These are phyloP conservation scores for Ctenochaetus hawaiiensis DNA, from an alignment of 2,797 vertebrate species.

Conservation along the genomic window DNA sequence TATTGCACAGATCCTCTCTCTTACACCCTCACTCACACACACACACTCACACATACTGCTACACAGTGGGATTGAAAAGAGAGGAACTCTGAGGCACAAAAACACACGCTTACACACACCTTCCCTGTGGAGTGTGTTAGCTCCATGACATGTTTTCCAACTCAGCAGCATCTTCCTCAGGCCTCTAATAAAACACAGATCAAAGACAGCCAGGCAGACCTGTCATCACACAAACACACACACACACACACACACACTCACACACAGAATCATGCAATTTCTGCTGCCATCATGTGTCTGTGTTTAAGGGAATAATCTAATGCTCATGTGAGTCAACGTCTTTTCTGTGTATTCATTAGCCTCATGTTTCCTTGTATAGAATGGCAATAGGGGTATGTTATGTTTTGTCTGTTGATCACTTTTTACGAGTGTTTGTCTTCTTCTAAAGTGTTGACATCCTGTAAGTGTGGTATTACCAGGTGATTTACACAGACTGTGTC, in stretches of 20 bases:
- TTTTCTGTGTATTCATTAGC: constrained; percentile 45
- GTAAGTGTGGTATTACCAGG: constrained; percentile 18
- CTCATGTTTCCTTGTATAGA: constrained; percentile 1
- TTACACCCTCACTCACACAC: constrained; percentile 2
- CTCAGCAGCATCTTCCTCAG: constrained; percentile 79
- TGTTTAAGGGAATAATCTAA: constrained; percentile 3
- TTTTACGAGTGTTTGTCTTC: constrained; percentile 37
- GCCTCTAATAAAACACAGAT: constrained; percentile 84
- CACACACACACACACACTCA: constrained; percentile 56
- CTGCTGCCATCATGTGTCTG: constrained; percentile 35
- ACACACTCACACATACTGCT: constrained; percentile 12
- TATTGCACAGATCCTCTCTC: constrained; percentile 34
- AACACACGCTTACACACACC: constrained; percentile 44
- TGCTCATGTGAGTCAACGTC: constrained; percentile 52
- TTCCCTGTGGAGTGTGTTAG: constrained; percentile 72
- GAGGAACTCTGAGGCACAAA: constrained; percentile 21
- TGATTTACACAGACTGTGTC: constrained; percentile 38
- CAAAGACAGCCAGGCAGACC: constrained; percentile 74
- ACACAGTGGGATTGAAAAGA: constrained; percentile 25
- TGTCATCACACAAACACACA: constrained; percentile 69
- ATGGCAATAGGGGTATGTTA: constrained; percentile 30
- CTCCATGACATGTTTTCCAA: constrained; percentile 79
- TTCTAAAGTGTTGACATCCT: constrained; percentile 24
- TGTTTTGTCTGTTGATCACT: constrained; percentile 21
- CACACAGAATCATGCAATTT: constrained; percentile 35